Percentiles rank a stretch among this genome's conserved stretches.
Evolutionary conservation across 2,113 vertebrate species (phyloP).

Genomic region (Macroglossus sobrinus): DNA sequence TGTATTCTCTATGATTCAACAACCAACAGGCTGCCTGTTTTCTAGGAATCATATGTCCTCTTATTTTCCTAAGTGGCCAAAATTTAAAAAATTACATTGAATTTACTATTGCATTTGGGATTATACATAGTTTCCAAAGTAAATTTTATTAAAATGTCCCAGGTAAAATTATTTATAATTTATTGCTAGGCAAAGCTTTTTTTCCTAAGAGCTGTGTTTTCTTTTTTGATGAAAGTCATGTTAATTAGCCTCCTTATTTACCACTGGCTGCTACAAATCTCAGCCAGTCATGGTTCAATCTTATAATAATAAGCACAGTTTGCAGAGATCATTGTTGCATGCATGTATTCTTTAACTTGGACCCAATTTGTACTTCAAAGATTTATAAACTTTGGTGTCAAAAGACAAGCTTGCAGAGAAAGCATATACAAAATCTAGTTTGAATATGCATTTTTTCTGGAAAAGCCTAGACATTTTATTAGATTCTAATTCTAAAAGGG

Average conservation of each 20-base stretch:
- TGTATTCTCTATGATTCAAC: background rate
- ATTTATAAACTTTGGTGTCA: background rate
- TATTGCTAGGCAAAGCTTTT: background rate
- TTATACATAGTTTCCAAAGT: background rate
- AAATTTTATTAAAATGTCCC: background rate
- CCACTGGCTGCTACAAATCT: background rate
- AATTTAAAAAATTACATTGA: background rate
- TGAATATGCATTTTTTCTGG: background rate
- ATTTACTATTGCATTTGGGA: background rate
- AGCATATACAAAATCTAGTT: background rate
- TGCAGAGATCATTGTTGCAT: background rate
- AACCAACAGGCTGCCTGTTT: background rate
- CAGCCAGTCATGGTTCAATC: background rate
- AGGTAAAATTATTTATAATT: background rate
- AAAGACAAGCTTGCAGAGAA: background rate
- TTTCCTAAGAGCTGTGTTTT: background rate
- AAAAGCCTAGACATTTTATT: background rate
- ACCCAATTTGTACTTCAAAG: background rate
- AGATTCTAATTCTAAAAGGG: background rate
- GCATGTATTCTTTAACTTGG: background rate
- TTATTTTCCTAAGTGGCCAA: conserved; percentile 11
- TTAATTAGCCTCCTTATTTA: background rate
- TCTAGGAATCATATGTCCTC: background rate
- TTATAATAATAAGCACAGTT: conserved; percentile 6
- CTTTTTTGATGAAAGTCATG: background rate